Conservation (phyloP, 2,888 invertebrate genomes). For the Hydrotaea diabolus region DNA sequence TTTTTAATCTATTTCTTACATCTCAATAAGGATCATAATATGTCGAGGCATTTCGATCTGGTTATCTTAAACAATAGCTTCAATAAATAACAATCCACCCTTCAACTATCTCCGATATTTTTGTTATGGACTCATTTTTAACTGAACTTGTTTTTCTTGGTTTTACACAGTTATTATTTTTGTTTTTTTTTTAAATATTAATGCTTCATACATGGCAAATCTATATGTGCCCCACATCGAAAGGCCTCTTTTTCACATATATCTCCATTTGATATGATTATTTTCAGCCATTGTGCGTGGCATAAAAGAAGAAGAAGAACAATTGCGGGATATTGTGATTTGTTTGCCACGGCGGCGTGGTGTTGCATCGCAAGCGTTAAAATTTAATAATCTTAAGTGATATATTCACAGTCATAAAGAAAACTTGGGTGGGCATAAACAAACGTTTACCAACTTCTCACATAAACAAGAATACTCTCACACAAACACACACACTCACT, state of each 20-base stretch:
- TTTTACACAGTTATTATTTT: no score
- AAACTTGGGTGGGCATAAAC: conserved; percentile 24
- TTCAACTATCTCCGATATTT: no score
- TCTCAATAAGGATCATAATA: no score
- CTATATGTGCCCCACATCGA: no score
- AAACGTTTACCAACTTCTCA: conserved; percentile 23
- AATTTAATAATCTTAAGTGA: conserved; percentile 32
- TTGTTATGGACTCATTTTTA: no score
- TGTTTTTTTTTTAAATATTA: no score
- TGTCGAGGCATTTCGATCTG: no score
- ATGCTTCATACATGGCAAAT: no score
- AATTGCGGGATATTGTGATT: not conserved
- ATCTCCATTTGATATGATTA: not conserved
- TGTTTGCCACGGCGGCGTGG: not conserved
- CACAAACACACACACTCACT: not conserved
- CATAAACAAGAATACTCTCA: conserved; percentile 12
- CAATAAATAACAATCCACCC: no score
- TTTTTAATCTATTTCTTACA: no score
- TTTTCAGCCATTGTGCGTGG: not conserved
- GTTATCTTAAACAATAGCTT: no score
- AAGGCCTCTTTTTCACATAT: not conserved
- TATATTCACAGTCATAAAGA: conserved; percentile 32
- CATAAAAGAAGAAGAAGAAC: not conserved
- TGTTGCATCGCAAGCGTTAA: not conserved
- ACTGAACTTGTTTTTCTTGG: no score